Base-by-base conservation (phyloP, 2,797 vertebrate genomes). In the Lepidocolaptes lacrymiger region DNA sequence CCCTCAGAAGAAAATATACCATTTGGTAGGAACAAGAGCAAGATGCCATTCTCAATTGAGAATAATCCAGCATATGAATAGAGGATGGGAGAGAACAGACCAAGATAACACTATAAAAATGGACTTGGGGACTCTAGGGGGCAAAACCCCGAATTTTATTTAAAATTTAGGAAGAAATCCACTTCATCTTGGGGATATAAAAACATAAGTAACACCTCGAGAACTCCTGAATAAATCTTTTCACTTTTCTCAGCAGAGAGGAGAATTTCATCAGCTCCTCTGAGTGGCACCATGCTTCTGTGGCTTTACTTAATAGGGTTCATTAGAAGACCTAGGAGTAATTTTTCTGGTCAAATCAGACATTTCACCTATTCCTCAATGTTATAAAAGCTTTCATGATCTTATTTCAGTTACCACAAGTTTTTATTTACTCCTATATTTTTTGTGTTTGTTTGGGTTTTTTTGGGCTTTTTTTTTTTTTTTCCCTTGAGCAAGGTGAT, bases 141-240 rank as follows among this genome's bases (percentile, higher is more conserved):
- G 43, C 72, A 36, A 51, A 90, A 63, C 6, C 0, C 5, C 55
- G 46, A 54, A 80, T 83, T 89, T 92, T 89, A 54, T 66, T 89
- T 52, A 24, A 77, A 88, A 85, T 54, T 61, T 77, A 34, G 16
- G 64, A 80, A 76, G 54, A 90, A 91, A 86, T 64, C 6, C 58
- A 82, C 94, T 62, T 85, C 20, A 28, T 91, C 21, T 14, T 39
- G 8, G 13, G 12, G 4, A n/a, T 75, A 90, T 59, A 84, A 68
- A 88, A 93, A 14, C 5, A 55, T 32, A 55, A 54, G 10, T 32
- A 78, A 2, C 21, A 21, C 58, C 54, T 75, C 15, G 30, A 81
- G 27, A 81, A 81, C 11, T 67, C 22, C 48, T 77, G 41, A 56
- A 67, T 74, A 85, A 77, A 80, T 59, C n/a, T 83, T 91, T 63